Percentiles rank a stretch among this genome's conserved stretches.
These are phyloP conservation scores for Paraplagusia blochii DNA, from an alignment of 2,113 vertebrate species.

Conservation along the genomic window DNA sequence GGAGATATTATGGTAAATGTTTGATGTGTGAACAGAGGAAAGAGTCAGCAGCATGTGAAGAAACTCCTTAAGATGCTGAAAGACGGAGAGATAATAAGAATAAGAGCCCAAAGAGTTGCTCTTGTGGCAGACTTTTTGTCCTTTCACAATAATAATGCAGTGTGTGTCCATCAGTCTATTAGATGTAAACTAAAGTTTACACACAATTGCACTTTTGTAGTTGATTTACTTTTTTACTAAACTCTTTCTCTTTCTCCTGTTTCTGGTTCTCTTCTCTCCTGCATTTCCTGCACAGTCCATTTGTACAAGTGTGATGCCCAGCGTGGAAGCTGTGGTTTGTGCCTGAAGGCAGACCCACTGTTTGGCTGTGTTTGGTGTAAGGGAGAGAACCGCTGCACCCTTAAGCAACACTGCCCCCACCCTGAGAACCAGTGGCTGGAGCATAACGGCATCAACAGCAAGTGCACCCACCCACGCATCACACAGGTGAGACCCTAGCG, in stretches of 20 bases:
- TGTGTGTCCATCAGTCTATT: conserved; percentile 8
- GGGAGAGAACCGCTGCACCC: conserved; percentile 86
- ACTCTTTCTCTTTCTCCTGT: neutral
- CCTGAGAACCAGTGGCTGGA: conserved; percentile 91
- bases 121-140: conserved; percentile 16
- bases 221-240: conserved; percentile 8
- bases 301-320: conserved; percentile 96
- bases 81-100: conserved; percentile 44
- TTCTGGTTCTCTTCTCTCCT: neutral
- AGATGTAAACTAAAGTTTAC: conserved; percentile 18
- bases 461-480: conserved; percentile 95
- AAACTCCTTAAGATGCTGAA: conserved; percentile 24
- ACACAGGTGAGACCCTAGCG: conserved; percentile 82
- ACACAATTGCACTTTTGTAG: conserved; percentile 14
- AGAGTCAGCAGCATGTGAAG: conserved; percentile 28
- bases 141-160: conserved; percentile 21
- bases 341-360: conserved; percentile 92
- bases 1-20: conserved; percentile 61
- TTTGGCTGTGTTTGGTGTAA: conserved; percentile 97
- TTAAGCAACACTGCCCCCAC: conserved; percentile 90
- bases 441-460: conserved; percentile 88
- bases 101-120: conserved; percentile 27
- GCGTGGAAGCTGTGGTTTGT: conserved; percentile 92
- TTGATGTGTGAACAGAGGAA: conserved; percentile 35
- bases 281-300: conserved; percentile 78